Base-by-base conservation (phyloP, 2,888 invertebrate genomes). In the Diarsia dahlii region DNA sequence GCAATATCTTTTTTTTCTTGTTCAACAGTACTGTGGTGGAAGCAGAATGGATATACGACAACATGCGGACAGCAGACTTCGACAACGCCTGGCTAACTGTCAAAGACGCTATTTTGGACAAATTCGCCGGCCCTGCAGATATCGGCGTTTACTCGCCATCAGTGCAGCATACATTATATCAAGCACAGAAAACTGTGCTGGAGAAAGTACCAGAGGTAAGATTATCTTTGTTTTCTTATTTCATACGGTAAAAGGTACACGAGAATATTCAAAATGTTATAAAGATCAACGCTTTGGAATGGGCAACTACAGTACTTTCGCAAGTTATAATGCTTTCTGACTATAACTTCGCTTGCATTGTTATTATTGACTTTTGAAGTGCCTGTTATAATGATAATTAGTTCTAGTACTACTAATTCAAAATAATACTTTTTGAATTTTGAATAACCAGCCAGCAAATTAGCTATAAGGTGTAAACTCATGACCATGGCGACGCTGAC, bases 131-230 rank as follows among this genome's bases (percentile, higher is more conserved):
- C 0, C 97, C 98, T 69, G 97, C 98, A 0, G 97, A 97, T 80
- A 97, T 96, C 3, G 98, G 98, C 2, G 95, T 98, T 5, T 97
- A 97, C 83, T 98, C 98, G 0, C 98, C 98, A 0, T 98, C 98
- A 2, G 98, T 98, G 0, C 98, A 98, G 90, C 97, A 98, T 88
- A 98, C 98, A 0, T 92, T 98, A 46, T 98, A 98, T 90, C 96
- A 98, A 75, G 97, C 98, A 0, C 97, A 98, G 89, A 98, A 97
- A 91, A 97, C 97, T 76, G 97, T 98, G 6, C 93, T 98, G 62
- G 97, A 98, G 88, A 97, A 97, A 92, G 96, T 98, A 67, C 96
- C 97, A 3, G 97, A 98, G 97, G 98, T 98, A 95, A 91, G 90
- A n/a, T 28, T 28, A 28, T 39, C 3, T 20, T 28, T 9, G 9